Base-by-base conservation (phyloP, 1,140 invertebrate species). In the Drosophila pseudoobscura region DNA sequence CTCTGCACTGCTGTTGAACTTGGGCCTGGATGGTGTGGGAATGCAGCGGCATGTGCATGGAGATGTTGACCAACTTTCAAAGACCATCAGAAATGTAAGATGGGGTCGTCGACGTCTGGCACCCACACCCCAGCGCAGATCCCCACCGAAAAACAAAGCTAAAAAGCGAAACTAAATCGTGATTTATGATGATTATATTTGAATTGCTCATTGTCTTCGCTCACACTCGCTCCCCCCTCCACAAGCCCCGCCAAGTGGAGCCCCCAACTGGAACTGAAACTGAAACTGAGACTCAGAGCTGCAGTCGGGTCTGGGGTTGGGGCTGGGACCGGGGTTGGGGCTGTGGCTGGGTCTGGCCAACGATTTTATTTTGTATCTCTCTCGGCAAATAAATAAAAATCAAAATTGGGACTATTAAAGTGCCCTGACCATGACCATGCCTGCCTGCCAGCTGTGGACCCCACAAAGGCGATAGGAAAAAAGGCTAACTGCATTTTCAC, bases 111-210 rank as follows among this genome's bases (percentile, higher is more conserved):
- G 39, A 35, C 51, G 68, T 20, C 69, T 39, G 62, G 70, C 70
- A 63, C 57, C 69, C 70, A 73, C 51, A 35, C 31, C 31, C 31
- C 17, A 17, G 17, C 17, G 17, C 17, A 17, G 17, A 24, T 24
- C 24, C 9, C 35, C 3, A 4, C 2, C 35, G 24, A 54, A 61
- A 61, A 58, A 71, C 65, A 71, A 70, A 58, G 26, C 26, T n/a
- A 20, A 74, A 74, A 74, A 65, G 70, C 71, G 71, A 74, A 74
- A 74, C 71, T 74, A 74, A 74, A 74, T 74, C 71, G 71, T 74
- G 71, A 74, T 74, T 74, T 74, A 74, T 74, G 60, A 74, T 74
- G 71, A 74, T 74, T 74, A 74, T 74, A 74, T 74, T 74, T 74
- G 70, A 74, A 74, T 74, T 74, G 53, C 63, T 55, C 62, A 68